Evolutionary conservation across 2,113 vertebrate genomes (phyloP), one percentile per base, ranked within the genome.

Genomic region (Silurus asotus): DNA sequence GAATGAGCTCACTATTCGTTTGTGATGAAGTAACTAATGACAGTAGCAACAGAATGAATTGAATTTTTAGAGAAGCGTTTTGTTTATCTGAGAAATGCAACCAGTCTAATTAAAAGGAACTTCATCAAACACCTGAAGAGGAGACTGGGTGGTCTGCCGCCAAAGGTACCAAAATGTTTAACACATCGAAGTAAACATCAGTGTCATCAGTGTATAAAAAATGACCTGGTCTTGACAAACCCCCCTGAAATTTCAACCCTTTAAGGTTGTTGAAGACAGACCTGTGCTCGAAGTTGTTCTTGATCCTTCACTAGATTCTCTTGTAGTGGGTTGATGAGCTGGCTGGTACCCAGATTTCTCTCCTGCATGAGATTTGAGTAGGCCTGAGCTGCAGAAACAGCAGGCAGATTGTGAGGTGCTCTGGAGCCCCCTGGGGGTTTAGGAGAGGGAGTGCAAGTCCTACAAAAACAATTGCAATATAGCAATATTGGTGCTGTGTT

Each of bases 291-390:
- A 80, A 20, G 90, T 89, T 96, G 84, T 84, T 93, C 92, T 6
- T 94, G 93, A 87, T 94, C 94, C 89, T 94, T 93, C 76, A 95
- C 89, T 49, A 93, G 92, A 19, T 92, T 92, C 84, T 94, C 94
- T 77, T 94, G 93, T 77, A 94, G 69, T 82, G 94, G 94, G 89
- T 92, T 92, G 88, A 94, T 92, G 85, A 92, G 92, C 75, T 91
- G 94, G 37, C 88, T 90, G 90, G 83, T 90, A 58, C 64, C 83
- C 62, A 84, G 89, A 83, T 86, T 93, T 64, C 91, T 94, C 80
- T 97, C 95, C 82, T 93, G 94, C 15, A 91, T 89, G 89, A 93
- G 90, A 90, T 94, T 92, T 48, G 92, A 89, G 88, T 89, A 93
- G 87, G 64, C 92, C 92, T 94, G 90, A 90, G 92, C 85, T 53